Conservation (phyloP, 2,797 vertebrate genomes). For the Knipowitschia caucasica region DNA sequence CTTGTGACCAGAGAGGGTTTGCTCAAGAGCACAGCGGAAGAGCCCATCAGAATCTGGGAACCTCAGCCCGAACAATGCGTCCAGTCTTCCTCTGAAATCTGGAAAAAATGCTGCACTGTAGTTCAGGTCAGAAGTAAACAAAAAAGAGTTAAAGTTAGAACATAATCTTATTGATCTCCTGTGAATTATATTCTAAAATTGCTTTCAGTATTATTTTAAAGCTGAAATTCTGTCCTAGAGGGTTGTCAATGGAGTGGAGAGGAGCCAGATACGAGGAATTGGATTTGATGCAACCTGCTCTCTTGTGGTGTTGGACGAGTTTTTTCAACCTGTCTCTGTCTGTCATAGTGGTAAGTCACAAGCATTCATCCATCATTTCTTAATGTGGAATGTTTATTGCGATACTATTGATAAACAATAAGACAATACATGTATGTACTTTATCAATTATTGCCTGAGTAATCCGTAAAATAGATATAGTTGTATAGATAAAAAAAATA, state of each 20-base stretch:
- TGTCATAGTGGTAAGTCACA: constrained; percentile 76
- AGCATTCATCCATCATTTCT: no score
- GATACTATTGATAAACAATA: no score
- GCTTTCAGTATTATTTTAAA: no score
- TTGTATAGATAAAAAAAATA: neutral
- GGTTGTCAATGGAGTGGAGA: constrained; percentile 73
- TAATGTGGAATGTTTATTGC: no score
- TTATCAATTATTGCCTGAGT: no score
- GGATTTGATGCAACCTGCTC: constrained; percentile 96
- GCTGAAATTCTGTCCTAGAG: constrained; percentile 63
- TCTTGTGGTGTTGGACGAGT: constrained; percentile 87
- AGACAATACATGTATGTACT: no score
- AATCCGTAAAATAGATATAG: no score
- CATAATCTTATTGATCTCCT: neutral
- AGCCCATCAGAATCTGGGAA: constrained; percentile 84
- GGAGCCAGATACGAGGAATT: constrained; percentile 78
- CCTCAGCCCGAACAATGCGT: constrained; percentile 85
- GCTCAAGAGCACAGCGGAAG: constrained; percentile 76
- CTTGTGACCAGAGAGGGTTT: constrained; percentile 80
- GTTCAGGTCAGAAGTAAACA: constrained; percentile 76
- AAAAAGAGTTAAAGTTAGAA: neutral
- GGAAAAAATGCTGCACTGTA: constrained; percentile 85
- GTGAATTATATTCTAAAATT: neutral
- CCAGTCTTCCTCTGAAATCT: constrained; percentile 91
- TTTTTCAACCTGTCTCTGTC: constrained; percentile 84